Base-by-base conservation (phyloP, 2,113 vertebrate species). In the Pholis gunnellus region DNA sequence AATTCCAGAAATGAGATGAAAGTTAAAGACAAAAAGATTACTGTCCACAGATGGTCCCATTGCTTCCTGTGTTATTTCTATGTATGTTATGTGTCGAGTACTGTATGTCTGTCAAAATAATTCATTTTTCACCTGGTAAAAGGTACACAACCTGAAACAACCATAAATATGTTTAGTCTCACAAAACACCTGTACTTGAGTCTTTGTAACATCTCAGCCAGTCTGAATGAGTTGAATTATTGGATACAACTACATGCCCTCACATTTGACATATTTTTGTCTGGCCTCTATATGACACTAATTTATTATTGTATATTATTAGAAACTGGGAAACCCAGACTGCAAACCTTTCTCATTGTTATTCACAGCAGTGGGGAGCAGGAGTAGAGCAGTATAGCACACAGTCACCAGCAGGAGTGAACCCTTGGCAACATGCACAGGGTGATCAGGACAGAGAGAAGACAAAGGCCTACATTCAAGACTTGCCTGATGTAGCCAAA, bases 381-480 rank as follows among this genome's bases (percentile, higher is more conserved):
- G 46, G 14, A 9, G 15, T 10, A 15, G 34, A 1, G 31, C 60
- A 72, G 60, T 20, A 15, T 20, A 15, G n/a, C n/a, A 9, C 31
- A 71, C 36, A 70, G 56, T 44, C 50, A 44, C 10, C 36, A 68
- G 52, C 59, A 50, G 50, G 14, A 73, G 54, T 68, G 31, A 59
- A 66, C 10, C 14, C 61, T 72, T 61, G 54, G 69, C 61, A 54
- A n/a, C 69, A 34, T 25, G 11, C 40, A 11, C 42, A 70, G 54
- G 13, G 29, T 74, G 61, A 74, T 29, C 40, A 60, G 40, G 40
- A 25, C 40, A 48, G 20, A 63, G 29, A 13, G 38, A 36, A 50
- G 22, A 78, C 66, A 78, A 70, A 61, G 54, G 18, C 22, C 61
- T 15, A 29, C 40, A 78, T 70, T 60, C 42, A 29, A 25, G 2